phyloP scores from a whole-genome alignment of 2,113 vertebrate species.

The Falcunculus frontatus region DNA sequence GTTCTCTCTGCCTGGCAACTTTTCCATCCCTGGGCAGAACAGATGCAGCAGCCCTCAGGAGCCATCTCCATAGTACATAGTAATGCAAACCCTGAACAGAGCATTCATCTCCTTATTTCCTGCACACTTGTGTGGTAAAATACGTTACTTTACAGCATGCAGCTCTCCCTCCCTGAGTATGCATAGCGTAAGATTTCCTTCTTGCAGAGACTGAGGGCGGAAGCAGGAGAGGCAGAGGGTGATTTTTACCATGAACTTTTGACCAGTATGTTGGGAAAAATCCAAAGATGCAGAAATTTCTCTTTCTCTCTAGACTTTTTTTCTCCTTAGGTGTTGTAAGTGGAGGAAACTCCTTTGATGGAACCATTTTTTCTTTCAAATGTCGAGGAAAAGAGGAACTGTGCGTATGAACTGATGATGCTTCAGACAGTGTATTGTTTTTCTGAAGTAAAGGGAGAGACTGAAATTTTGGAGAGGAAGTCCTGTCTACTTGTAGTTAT shows the following conservation, averaged over 20 bases:
- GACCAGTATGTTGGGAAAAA: not conserved
- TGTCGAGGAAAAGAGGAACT: not conserved
- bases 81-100: not conserved
- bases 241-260: not conserved
- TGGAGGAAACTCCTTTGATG: not conserved
- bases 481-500: not conserved
- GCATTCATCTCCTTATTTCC: not conserved
- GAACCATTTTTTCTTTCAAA: not conserved
- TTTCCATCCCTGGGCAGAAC: not conserved
- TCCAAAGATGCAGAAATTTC: not conserved
- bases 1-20: not conserved
- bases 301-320: not conserved
- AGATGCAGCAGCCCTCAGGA: not conserved
- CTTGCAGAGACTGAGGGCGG: not conserved
- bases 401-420: not conserved
- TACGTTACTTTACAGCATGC: not conserved
- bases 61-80: not conserved
- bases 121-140: not conserved
- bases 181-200: not conserved
- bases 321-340: not conserved
- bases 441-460: not conserved
- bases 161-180: not conserved
- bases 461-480: not conserved
- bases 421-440: not conserved
- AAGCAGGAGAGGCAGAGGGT: not conserved